Conservation (phyloP, 2,888 invertebrate species). For the Vesta saturnalis region DNA sequence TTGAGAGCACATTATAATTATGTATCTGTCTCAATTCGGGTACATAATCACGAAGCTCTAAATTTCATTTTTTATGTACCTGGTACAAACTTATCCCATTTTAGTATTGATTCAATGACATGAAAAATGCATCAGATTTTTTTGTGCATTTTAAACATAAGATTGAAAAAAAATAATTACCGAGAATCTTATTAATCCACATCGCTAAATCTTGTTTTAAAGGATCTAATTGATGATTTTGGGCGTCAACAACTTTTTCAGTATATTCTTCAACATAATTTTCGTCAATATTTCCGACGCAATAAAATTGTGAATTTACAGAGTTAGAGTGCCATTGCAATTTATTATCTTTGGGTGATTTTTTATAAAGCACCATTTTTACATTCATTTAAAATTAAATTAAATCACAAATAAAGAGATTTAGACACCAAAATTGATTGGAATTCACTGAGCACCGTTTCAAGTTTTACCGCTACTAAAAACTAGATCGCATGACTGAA, state of each 20-base stretch:
- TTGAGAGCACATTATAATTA: not conserved
- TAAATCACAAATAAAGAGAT: not conserved
- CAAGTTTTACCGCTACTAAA: not conserved
- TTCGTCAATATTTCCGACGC: conserved; percentile 52
- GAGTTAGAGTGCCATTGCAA: conserved; percentile 60
- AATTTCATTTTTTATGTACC: conserved; percentile 28
- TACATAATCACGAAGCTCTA: not conserved
- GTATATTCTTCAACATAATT: conserved; percentile 66
- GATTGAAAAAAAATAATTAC: no score
- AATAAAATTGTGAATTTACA: conserved; percentile 61
- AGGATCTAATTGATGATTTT: conserved; percentile 82
- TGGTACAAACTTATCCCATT: conserved; percentile 33
- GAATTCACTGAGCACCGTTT: not conserved
- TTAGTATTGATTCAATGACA: conserved; percentile 36
- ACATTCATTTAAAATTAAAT: not conserved
- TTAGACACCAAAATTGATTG: not conserved
- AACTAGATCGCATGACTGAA: conserved; percentile 19
- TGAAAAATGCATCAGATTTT: not conserved
- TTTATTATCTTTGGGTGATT: not conserved
- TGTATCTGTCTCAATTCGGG: not conserved
- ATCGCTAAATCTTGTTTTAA: conserved; percentile 88
- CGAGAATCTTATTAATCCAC: conserved; percentile 87
- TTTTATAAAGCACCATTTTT: not conserved
- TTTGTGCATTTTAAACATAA: no score
- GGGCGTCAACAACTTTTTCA: conserved; percentile 78